Conservation (phyloP, 2,113 vertebrate species). For the Pangasianodon hypophthalmus region DNA sequence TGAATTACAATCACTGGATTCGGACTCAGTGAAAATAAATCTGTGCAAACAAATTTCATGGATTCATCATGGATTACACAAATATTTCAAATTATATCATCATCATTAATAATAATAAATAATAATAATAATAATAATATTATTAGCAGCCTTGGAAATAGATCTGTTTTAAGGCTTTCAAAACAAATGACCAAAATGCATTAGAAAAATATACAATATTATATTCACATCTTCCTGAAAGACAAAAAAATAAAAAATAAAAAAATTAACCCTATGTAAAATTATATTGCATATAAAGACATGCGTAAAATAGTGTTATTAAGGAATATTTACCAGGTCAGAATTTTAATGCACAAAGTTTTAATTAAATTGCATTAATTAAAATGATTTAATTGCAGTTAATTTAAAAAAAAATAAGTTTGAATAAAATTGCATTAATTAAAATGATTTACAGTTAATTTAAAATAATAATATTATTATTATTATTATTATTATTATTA, state of each 20-base stretch:
- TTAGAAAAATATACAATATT: background rate
- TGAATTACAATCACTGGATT: background rate
- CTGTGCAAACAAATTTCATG: background rate
- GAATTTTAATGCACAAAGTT: background rate
- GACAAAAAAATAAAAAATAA: background rate
- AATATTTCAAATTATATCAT: background rate
- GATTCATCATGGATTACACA: background rate
- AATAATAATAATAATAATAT: too few relatives aligned
- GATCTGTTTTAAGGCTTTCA: background rate
- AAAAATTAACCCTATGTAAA: background rate
- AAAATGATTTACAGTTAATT: too few relatives aligned
- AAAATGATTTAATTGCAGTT: background rate
- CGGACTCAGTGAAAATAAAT: background rate
- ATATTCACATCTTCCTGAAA: background rate
- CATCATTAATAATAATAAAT: background rate
- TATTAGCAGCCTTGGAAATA: background rate
- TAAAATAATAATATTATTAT: too few relatives aligned
- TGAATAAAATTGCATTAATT: too few relatives aligned
- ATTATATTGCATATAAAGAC: background rate
- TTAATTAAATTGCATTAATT: background rate
- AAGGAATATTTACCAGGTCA: background rate
- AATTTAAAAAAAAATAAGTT: too few relatives aligned
- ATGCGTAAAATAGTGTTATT: background rate
- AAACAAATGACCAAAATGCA: background rate
- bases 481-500: too few relatives aligned